Evolutionary conservation across 2,888 invertebrate genomes (phyloP), one percentile per base, ranked within the genome.

Genomic region (Scaeva pyrastri): DNA sequence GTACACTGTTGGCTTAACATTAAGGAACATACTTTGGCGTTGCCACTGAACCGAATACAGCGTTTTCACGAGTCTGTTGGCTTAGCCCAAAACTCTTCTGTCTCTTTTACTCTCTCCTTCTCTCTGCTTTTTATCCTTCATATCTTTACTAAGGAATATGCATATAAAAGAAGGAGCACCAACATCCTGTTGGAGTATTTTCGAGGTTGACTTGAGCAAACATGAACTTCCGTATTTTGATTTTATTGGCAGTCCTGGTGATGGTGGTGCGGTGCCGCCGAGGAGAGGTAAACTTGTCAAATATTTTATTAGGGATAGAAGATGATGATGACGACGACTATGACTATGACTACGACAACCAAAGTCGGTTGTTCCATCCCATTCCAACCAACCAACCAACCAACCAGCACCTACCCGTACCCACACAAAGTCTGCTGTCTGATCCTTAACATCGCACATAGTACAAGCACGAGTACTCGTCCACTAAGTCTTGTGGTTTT

Each of bases 201-300:
- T 75, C 84, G 79, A 75, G 81, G 81, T 85, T 76, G 80, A 76
- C 76, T 85, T 72, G 73, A 80, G 85, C 71, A 80, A 85, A 85
- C 85, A 81, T 81, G 81, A 85, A 85, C 85, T 85, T 85, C 85
- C 76, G 76, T 85, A 85, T 85, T 85, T 81, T 85, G 85, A 85
- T 85, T 85, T 80, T 77, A 85, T 80, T 76, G 76, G 58, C 39
- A 74, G 74, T n/a, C 58, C 31, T 48, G 6, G 6, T n/a, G 36
- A 64, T 43, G 16, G n/a, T 73, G 55, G 77, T 70, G 10, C 3
- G 58, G 58, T 36, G 58, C 19, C 39, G 58, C 19, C 39, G 39
- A 8, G 48, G 19, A 19, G 60, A 39, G 72, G 81, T 68, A 72
- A 80, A 85, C 75, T 80, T 80, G 84, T 85, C 84, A 75, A 85